These are phyloP conservation scores for Manis pentadactyla DNA, from an alignment of 2,797 vertebrate species.

Conservation along the genomic window DNA sequence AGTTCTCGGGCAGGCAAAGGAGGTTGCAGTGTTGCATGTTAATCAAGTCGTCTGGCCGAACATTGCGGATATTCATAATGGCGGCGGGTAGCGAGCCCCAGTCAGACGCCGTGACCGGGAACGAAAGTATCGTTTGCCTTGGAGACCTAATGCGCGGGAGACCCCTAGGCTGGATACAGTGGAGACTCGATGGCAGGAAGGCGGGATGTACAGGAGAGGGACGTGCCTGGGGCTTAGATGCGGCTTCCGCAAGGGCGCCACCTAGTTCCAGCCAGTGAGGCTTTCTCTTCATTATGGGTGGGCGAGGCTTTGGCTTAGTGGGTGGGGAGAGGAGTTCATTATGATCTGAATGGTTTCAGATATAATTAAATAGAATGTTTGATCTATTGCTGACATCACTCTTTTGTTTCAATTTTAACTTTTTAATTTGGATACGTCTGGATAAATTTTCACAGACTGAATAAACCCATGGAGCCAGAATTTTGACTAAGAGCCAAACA, in stretches of 20 bases:
- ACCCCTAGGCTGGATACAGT: accelerated
- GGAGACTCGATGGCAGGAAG: background rate
- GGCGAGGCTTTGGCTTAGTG: accelerated
- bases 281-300: accelerated
- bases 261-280: background rate
- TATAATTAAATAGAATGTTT: accelerated
- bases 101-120: accelerated
- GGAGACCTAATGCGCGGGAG: accelerated
- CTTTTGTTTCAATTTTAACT: background rate
- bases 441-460: background rate
- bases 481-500: background rate
- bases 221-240: background rate
- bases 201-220: accelerated
- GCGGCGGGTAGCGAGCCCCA: accelerated
- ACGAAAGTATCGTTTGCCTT: background rate
- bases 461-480: background rate
- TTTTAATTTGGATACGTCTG: background rate
- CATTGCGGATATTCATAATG: conserved; percentile 78
- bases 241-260: background rate
- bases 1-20: conserved; percentile 95
- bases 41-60: conserved; percentile 93
- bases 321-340: accelerated
- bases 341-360: accelerated
- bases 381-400: accelerated
- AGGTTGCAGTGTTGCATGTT: conserved; percentile 97